These are phyloP conservation scores for Lampropteryx suffumata DNA, from an alignment of 2,888 invertebrate genomes.

Conservation along the genomic window DNA sequence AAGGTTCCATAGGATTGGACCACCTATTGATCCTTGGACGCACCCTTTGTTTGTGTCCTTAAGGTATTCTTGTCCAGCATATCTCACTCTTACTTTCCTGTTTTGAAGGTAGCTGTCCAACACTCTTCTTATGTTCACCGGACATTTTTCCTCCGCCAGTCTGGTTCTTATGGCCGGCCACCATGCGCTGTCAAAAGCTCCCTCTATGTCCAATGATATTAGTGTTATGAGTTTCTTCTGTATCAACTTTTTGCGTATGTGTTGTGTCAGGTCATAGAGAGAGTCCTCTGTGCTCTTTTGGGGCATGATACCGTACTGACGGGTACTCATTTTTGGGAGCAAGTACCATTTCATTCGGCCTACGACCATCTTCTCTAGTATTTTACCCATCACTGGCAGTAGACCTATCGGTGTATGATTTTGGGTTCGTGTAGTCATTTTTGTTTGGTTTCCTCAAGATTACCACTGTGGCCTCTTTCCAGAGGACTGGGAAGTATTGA, in stretches of 20 bases:
- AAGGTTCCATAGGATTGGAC: constrained; percentile 26
- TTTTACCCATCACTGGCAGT: constrained; percentile 30
- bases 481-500: constrained; percentile 1
- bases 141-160: no score
- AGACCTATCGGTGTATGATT: constrained; percentile 34
- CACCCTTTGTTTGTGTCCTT: neutral
- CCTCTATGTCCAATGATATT: no score
- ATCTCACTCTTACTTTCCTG: no score
- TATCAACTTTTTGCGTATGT: no score
- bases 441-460: constrained; percentile 1
- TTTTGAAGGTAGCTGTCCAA: no score
- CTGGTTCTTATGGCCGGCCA: no score
- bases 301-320: constrained; percentile 8
- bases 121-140: no score
- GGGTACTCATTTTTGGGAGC: neutral
- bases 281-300: constrained; percentile 12
- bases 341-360: constrained; percentile 4
- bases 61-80: constrained; percentile 15
- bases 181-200: no score
- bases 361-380: constrained; percentile 12
- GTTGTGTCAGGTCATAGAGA: no score
- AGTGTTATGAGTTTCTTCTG: no score
- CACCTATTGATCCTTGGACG: no score
- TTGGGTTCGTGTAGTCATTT: constrained; percentile 17
- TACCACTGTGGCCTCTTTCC: constrained; percentile 14